Base-by-base conservation (phyloP, 1,140 invertebrate genomes). In the Scaptomyza pallida region DNA sequence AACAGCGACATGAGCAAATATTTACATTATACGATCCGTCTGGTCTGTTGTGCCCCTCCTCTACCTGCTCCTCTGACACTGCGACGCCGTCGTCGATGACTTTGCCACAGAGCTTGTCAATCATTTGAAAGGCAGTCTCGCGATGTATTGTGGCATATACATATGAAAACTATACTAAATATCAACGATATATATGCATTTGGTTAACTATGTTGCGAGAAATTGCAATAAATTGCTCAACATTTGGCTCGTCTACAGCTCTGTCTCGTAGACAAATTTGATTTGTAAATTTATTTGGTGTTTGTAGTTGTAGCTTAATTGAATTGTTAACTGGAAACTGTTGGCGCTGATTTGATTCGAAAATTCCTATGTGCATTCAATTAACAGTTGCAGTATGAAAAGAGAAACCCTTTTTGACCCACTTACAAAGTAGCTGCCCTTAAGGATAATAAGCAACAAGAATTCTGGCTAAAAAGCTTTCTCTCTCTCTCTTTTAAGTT, bases 1-100 rank as follows among this genome's bases (percentile, higher is more conserved):
- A 75, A 78, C 78, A 73, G 47, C 77, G 74, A 54, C 78, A 61
- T 37, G 44, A 61, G 81, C 81, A 81, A 88, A 86, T 86, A 86
- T 86, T 86, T 86, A 82, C 81, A 72, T 72, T 72, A 67, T 68
- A 72, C 73, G 64, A 79, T 73, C 56, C 56, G 68, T 65, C 69
- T 62, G 76, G 48, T 62, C 15, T 33, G 23, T 6, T 47, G 21
- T 35, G 21, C 43, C 71, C 43, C 54, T 50, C 43, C 35, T 10
- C 23, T 23, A 2, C 21, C 21, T 23, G 5, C n/a, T 1, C 15
- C 17, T 10, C 10, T 2, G 5, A 23, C n/a, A n/a, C n/a, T 33
- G 37, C 55, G 43, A 63, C 59, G 57, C 8, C 5, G 30, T 9
- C 30, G 10, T 9, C 30, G 10, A 10, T 35, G 33, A 1, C 33